A percentile compares a stretch with the other conserved stretches of the same genome.
Evolutionary conservation across 2,888 invertebrate species (phyloP).

Genomic region (Melikaiella ostensackeni): DNA sequence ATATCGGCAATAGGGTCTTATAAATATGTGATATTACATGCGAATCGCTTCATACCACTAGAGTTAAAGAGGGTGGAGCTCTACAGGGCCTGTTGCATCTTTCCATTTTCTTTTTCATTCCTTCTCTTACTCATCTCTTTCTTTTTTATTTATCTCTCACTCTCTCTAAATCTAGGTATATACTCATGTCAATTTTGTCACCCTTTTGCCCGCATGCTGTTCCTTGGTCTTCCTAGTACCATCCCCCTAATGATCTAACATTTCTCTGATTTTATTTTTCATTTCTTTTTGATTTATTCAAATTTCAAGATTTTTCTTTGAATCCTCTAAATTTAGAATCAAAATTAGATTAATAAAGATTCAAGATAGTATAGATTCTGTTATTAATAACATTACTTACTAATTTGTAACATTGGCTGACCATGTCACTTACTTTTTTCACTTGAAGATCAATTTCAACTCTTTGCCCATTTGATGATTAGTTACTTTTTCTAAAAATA

Average conservation of each 20-base stretch:
- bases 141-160: too few relatives aligned
- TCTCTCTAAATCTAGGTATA: too few relatives aligned
- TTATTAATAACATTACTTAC: too few relatives aligned
- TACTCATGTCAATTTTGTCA: background rate
- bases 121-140: background rate
- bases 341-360: too few relatives aligned
- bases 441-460: background rate
- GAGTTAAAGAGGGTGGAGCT: background rate
- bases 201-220: background rate
- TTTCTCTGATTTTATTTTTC: background rate
- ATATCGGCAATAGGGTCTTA: too few relatives aligned
- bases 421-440: background rate
- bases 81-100: constrained; percentile 23
- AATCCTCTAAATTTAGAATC: too few relatives aligned
- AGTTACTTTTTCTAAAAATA: background rate
- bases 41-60: background rate
- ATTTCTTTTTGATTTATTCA: background rate
- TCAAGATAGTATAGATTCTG: too few relatives aligned
- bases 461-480: background rate
- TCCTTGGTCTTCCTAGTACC: background rate
- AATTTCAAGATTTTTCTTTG: background rate
- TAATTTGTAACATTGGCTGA: background rate
- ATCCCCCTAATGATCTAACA: background rate
- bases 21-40: too few relatives aligned
- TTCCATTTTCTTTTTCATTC: background rate